Evolutionary conservation across 2,797 vertebrate species (phyloP), one percentile per base, ranked within the genome.

Genomic region (Helicolenus hilgendorfi): DNA sequence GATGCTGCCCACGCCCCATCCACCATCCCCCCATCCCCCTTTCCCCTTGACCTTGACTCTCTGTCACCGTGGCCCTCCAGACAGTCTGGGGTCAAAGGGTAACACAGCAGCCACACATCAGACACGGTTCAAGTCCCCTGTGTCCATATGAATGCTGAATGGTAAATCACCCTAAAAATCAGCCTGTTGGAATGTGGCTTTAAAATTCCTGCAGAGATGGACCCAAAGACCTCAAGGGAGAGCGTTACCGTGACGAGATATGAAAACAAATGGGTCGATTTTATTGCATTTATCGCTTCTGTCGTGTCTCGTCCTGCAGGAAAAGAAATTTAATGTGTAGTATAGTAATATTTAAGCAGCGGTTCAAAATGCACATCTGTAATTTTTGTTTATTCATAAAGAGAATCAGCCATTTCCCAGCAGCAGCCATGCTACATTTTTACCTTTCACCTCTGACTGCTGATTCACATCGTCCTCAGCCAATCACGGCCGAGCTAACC

Each of bases 51-150:
- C 93, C 95, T 93, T 97, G 96, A 97, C 95, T 96, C 93, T 88
- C 91, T 89, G 93, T 96, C 93, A 93, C 86, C 27, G 65, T 80
- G 89, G 92, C 86, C 92, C 92, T 92, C 91, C 96, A 97, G 95
- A 97, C 96, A 96, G 96, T 89, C 94, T 38, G 58, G 85, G 96
- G 96, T 97, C 96, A 97, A 87, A 97, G 96, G 95, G 79, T 94
- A 97, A 97, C 91, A 92, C 93, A 95, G 92, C 93, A 96, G 94
- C 90, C 93, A 93, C 95, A 94, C 95, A 97, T 96, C 96, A 96
- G 94, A 95, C 94, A 95, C 64, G 91, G 95, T 91, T 91, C 77
- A 65, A 36, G 86, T 93, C 94, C 95, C 95, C 72, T 85, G 90
- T 88, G 94, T 91, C 91, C 83, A 64, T 85, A 91, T 94, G 89